Evolutionary conservation across 2,888 invertebrate species (phyloP).

Genomic region (Graphium colonna): DNA sequence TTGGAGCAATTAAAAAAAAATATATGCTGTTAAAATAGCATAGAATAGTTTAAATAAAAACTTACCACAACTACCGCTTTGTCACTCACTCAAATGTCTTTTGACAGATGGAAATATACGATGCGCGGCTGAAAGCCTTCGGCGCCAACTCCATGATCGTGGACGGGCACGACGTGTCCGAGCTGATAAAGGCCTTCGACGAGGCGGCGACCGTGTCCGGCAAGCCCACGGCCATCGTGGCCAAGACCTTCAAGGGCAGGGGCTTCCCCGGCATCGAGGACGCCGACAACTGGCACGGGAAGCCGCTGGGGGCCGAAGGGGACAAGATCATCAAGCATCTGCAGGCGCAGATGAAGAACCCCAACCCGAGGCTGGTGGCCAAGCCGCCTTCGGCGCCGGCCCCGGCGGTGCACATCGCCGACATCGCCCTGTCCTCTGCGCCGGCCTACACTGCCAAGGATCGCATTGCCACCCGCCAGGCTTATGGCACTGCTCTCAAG

Average conservation of each 20-base stretch:
- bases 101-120: conserved; percentile 89
- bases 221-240: conserved; percentile 95
- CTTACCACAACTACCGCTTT: no score
- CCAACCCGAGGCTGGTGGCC: conserved; percentile 81
- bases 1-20: no score
- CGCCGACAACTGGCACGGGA: conserved; percentile 98
- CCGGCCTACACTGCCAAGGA: conserved; percentile 87
- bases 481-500: conserved; percentile 96
- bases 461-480: conserved; percentile 93
- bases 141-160: conserved; percentile 95
- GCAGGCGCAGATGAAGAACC: conserved; percentile 83
- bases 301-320: conserved; percentile 92
- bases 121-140: conserved; percentile 92
- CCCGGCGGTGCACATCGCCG: conserved; percentile 82
- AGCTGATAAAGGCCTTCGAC: conserved; percentile 93
- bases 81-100: no score
- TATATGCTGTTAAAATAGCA: no score
- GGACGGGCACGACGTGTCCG: conserved; percentile 97
- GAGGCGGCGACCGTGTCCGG: conserved; percentile 86
- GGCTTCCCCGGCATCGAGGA: conserved; percentile 95
- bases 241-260: conserved; percentile 97
- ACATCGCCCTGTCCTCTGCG: conserved; percentile 86
- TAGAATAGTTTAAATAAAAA: no score
- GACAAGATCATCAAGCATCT: conserved; percentile 80
- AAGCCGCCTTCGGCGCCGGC: conserved; percentile 84